phyloP scores from a whole-genome alignment of 2,113 vertebrate genomes.

The Saccopteryx leptura region DNA sequence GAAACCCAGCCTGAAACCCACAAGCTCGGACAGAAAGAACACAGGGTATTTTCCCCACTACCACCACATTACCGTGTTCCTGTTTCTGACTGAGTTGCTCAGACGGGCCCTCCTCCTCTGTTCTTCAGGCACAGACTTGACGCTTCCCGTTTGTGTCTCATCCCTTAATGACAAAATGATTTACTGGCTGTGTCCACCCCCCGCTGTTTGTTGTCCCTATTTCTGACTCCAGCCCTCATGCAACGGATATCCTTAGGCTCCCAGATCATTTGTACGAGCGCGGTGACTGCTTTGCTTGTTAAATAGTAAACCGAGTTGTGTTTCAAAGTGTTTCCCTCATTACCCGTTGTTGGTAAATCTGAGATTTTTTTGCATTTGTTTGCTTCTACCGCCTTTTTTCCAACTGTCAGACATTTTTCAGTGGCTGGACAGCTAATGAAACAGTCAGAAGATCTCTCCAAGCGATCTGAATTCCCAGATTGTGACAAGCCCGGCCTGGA shows the following conservation, averaged over 20 bases:
- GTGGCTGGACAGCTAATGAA: constrained; percentile 75
- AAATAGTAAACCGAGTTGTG: background rate
- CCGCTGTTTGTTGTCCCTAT: constrained; percentile 16
- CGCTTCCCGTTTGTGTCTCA: background rate
- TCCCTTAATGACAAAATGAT: background rate
- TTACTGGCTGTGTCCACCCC: background rate
- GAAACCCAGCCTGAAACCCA: background rate
- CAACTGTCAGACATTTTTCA: constrained; percentile 56
- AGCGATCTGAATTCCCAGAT: constrained; percentile 50
- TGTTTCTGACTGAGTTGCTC: constrained; percentile 33
- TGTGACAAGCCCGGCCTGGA: constrained; percentile 59
- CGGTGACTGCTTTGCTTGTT: constrained; percentile 25
- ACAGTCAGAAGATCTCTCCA: constrained; percentile 61
- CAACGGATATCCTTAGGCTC: background rate
- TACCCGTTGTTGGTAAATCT: constrained; percentile 23
- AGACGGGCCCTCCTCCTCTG: background rate
- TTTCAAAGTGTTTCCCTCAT: constrained; percentile 49
- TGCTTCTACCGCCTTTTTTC: constrained; percentile 16
- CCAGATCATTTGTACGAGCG: background rate
- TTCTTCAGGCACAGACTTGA: background rate
- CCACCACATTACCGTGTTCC: background rate
- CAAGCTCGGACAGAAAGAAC: background rate
- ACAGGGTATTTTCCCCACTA: background rate
- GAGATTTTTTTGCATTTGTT: constrained; percentile 7
- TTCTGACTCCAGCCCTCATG: background rate